Base-by-base conservation (phyloP, 2,113 vertebrate species). In the Tachysurus fulvidraco region DNA sequence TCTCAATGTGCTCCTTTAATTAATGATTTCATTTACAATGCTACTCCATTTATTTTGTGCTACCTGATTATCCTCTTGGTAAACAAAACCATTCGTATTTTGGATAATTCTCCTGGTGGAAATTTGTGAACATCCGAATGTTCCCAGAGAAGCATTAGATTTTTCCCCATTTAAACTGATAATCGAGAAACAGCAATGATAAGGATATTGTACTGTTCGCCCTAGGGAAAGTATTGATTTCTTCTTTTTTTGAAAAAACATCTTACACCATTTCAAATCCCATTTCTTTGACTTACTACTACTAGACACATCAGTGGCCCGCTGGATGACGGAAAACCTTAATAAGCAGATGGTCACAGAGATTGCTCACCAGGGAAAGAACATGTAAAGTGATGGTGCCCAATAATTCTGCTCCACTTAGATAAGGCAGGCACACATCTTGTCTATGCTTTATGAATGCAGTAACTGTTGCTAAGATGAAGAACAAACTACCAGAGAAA, bases 401-500 rank as follows among this genome's bases (percentile, higher is more conserved):
- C 16, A 25, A 19, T 41, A 57, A 59, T 74, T 74, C 30, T 17
- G 74, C 9, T 60, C 55, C 16, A 65, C 60, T 23, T 55, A 30
- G 28, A 64, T 25, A 77, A 85, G 83, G 57, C 60, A 73, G 83
- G 64, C 73, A 59, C 8, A 77, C 23, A 57, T 54, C n/a, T 55
- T 44, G 14, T 82, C 25, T n/a, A 36, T 71, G 13, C 55, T 55
- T 85, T 76, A 85, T 76, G 83, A 59, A 85, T 64, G 65, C 67
- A 57, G 78, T 54, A 77, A 88, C 83, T 88, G 4, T 91, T 89
- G 78, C 65, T 71, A 86, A 77, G 65, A 79, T 69, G 79, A 60
- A 64, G 60, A 57, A 89, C 44, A 71, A 83, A 89, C 57, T 85
- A 60, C 5, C 44, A 71, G 41, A 85, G 59, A 67, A 59, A 71